Evolutionary conservation across 2,888 invertebrate species (phyloP), one percentile per base, ranked within the genome.

Genomic region (Euzophera pinguis): DNA sequence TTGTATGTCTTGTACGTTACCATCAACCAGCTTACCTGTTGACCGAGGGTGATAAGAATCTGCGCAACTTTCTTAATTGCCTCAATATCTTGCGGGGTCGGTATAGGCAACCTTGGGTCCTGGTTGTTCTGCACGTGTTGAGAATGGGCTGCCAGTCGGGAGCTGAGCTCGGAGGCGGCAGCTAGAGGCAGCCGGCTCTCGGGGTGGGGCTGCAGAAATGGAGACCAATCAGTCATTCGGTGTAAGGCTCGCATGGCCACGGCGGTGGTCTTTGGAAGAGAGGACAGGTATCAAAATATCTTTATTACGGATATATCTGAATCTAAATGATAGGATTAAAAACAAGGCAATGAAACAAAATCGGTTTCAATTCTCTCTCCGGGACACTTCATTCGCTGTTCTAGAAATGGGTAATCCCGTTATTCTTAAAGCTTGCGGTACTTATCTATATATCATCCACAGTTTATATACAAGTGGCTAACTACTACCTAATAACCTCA

Each of bases 61-160:
- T 86, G 83, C 34, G 87, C 86, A 22, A 87, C 83, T 58, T 82
- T 84, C 69, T 74, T 79, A 62, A 88, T 81, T 47, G 81, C 78
- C 27, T 84, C 84, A 35, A 87, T 54, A 50, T 86, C 85, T 56
- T 80, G 83, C 0, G 71, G 58, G 1, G 76, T 58, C n/a, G 84
- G 81, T 17, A 84, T 58, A 13, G 74, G 67, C 41, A 81, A 64
- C 13, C 78, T 69, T 6, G 35, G 43, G 3, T 43, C 43, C 37
- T 35, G 51, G 2, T 43, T 32, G 8, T 27, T 32, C 53, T 57
- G 69, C 50, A 74, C 59, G 1, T 67, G 69, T 7, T 67, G 67
- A 10, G 67, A 58, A 53, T 59, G 75, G 7, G 71, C 50, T 1
- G 61, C 66, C 55, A 80, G 61, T 0, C 66, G 71, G 3, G 73